phyloP scores from a whole-genome alignment of 2,113 vertebrate genomes.

The Manacus vitellinus region DNA sequence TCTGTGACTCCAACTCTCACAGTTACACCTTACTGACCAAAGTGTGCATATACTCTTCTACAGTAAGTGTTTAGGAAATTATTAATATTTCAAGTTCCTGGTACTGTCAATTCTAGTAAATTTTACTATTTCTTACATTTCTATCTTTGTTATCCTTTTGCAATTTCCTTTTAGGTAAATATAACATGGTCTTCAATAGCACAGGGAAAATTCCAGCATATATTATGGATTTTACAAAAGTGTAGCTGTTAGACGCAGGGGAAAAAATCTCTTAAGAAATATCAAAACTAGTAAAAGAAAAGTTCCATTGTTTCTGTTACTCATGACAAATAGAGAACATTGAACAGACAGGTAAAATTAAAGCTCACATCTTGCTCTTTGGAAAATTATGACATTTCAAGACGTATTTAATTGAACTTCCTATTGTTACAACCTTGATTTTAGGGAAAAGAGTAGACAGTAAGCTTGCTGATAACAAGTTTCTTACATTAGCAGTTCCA shows the following conservation, averaged over 20 bases:
- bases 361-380: background rate
- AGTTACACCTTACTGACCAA: background rate
- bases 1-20: background rate
- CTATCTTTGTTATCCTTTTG: background rate
- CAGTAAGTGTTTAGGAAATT: background rate
- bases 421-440: background rate
- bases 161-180: background rate
- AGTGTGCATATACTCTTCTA: background rate
- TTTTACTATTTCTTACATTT: background rate
- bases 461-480: background rate
- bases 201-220: background rate
- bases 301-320: background rate
- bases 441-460: background rate
- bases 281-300: background rate
- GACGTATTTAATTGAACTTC: background rate
- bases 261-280: background rate
- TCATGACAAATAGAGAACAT: background rate
- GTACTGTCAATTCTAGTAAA: background rate
- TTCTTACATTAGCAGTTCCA: conserved; percentile 94
- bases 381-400: background rate
- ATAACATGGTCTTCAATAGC: background rate
- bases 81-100: background rate
- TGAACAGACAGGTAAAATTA: background rate
- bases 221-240: background rate
- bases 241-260: background rate